Conservation (phyloP, 2,888 invertebrate genomes). For the Magallana nippona region DNA sequence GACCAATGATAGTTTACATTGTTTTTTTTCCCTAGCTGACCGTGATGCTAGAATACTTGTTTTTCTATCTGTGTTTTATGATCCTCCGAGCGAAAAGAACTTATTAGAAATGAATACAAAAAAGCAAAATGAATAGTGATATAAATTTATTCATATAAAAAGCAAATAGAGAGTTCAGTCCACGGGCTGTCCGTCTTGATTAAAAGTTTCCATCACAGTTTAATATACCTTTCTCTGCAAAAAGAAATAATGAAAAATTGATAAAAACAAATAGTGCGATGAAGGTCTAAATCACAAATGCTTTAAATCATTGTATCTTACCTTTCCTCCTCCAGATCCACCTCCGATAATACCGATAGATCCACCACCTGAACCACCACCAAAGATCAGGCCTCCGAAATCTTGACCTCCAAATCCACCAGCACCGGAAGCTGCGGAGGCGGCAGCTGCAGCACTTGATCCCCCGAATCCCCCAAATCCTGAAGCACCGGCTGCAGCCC, state of each 20-base stretch:
- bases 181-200: slow-evolving; percentile 19
- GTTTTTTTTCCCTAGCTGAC: too few species aligned
- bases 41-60: too few species aligned
- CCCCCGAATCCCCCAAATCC: neutral
- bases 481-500: neutral
- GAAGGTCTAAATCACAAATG: too few species aligned
- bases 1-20: too few species aligned
- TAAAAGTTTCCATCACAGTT: slow-evolving; percentile 15
- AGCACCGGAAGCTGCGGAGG: neutral
- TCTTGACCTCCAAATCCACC: neutral
- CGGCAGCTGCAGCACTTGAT: slow-evolving; percentile 26
- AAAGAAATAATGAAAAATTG: neutral
- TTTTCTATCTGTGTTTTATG: too few species aligned
- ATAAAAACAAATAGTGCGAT: neutral
- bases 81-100: too few species aligned
- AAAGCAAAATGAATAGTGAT: neutral
- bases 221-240: slow-evolving; percentile 7
- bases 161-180: neutral
- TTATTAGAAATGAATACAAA: neutral
- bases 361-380: neutral
- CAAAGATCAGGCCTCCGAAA: neutral
- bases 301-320: too few species aligned
- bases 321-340: slow-evolving; percentile 5
- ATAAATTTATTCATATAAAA: neutral
- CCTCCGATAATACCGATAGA: slow-evolving; percentile 13